phyloP scores from a whole-genome alignment of 1,140 invertebrate genomes.

The Ladona fulva region DNA sequence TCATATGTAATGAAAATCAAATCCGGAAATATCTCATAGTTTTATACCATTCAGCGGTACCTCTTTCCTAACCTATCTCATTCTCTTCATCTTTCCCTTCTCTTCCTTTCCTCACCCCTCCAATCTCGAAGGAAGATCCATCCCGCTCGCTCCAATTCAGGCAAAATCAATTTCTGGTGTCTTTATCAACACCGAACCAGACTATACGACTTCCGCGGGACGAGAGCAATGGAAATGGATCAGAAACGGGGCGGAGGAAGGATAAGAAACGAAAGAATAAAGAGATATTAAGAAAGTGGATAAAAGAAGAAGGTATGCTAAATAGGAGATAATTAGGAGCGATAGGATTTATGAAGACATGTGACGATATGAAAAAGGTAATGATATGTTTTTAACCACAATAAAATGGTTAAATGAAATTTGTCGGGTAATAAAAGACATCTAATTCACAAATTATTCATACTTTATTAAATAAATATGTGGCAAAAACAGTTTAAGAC shows the following conservation, averaged over 20 bases:
- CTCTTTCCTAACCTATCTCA: not conserved
- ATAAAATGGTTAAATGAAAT: no score
- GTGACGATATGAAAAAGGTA: no score
- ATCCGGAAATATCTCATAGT: no score
- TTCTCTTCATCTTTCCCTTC: not conserved
- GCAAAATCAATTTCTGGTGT: slow-evolving; percentile 9
- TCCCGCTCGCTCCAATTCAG: slow-evolving; percentile 1
- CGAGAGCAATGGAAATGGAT: not conserved
- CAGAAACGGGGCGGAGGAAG: not conserved
- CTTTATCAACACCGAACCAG: slow-evolving; percentile 4
- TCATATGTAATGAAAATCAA: no score
- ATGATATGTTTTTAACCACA: no score
- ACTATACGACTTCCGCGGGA: not conserved
- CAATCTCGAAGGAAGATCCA: not conserved
- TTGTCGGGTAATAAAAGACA: no score
- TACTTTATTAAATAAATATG: no score
- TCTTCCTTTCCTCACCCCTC: not conserved
- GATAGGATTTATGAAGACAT: not conserved
- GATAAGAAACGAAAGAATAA: not conserved
- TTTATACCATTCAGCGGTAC: no score
- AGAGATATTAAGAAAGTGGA: not conserved
- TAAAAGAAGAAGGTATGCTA: not conserved
- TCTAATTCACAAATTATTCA: no score
- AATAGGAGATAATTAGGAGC: not conserved
- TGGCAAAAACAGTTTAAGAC: no score